Evolutionary conservation across 2,113 vertebrate species (phyloP), one percentile per base, ranked within the genome.

Genomic region (Stigmatopora argus): DNA sequence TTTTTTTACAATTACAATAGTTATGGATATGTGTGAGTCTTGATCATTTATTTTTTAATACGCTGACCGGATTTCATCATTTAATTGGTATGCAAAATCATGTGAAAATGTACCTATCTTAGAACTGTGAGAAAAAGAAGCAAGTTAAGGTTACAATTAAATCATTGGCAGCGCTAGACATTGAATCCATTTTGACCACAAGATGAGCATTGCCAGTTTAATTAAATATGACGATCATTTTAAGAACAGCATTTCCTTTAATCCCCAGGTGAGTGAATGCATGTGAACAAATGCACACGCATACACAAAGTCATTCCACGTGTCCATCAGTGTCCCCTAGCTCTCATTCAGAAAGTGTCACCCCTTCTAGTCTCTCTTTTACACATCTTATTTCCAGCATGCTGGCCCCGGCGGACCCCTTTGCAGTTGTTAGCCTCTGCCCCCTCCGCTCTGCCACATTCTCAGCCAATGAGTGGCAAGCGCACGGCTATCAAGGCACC

Each of bases 321-420:
- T 69, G 62, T 62, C 65, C 45, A 49, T 77, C 64, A 64, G 35
- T 73, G 69, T 80, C 74, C 58, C 73, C 58, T 69, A 52, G 62
- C 58, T 77, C 69, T 78, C 68, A 78, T 78, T 84, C 82, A 79
- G 26, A 74, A 79, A 82, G 65, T 46, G 52, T 58, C 49, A 48
- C 70, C 67, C 66, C 65, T 69, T 66, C 70, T 64, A 67, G 75
- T 78, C 62, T 75, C 72, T 70, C 70, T 73, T 44, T 66, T 82
- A 72, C 77, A 81, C 82, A 82, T 86, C 80, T 85, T 86, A 85
- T 88, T 86, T 87, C 77, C 86, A 88, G 86, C 79, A 70, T 78
- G 70, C 71, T 15, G 78, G 71, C 78, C n/a, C 68, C 44, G 15
- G 66, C 21, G 57, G 47, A 69, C 72, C 78, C 78, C 80, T 80